These are phyloP conservation scores for Amblyraja radiata DNA, from an alignment of 2,797 vertebrate genomes.

Conservation along the genomic window DNA sequence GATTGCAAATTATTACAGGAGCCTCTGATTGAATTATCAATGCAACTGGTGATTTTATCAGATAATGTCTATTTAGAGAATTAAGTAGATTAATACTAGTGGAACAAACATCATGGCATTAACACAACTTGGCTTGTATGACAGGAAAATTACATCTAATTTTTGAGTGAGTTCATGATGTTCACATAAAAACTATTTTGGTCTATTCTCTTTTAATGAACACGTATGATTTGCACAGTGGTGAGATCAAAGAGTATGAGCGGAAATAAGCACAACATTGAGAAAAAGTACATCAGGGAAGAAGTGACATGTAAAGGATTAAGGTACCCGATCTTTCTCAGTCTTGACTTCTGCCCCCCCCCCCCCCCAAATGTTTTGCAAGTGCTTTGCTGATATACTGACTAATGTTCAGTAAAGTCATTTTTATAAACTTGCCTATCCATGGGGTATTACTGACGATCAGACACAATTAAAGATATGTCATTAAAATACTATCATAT, in stretches of 20 bases:
- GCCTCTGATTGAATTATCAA: not conserved
- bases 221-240: not conserved
- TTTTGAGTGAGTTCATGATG: not conserved
- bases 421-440: not conserved
- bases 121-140: not conserved
- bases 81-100: not conserved
- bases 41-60: not conserved
- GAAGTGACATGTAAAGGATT: not conserved
- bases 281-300: not conserved
- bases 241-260: not conserved
- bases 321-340: not conserved
- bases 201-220: not conserved
- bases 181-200: not conserved
- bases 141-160: not conserved
- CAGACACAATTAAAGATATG: not conserved
- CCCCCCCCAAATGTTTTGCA: not conserved
- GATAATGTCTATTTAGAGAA: not conserved
- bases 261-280: not conserved
- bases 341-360: not conserved
- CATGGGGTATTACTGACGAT: too few species aligned
- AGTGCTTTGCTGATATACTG: not conserved
- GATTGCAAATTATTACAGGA: not conserved
- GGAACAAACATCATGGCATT: not conserved
- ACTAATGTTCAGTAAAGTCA: not conserved
- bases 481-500: not conserved